Evolutionary conservation across 1,140 invertebrate genomes (phyloP), one percentile per base, ranked within the genome.

Genomic region (Thaumatotibia leucotreta): DNA sequence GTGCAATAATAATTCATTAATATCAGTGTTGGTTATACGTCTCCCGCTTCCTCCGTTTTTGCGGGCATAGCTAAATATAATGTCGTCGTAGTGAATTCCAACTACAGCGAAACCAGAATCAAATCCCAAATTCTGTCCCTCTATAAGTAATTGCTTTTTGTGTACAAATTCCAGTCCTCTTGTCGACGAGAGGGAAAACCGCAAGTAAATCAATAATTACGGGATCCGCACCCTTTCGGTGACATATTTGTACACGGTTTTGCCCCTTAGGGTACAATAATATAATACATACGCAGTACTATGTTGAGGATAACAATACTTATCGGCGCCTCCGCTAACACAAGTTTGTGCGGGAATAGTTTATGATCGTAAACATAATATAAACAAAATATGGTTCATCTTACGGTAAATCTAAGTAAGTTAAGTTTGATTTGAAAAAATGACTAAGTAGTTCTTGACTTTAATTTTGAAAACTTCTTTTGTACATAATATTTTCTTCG

Each of bases 151-250:
- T 58, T 58, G 27, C 52, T 58, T 58, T 58, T 58, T 58, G 52
- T 58, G 24, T 58, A 58, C 52, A 58, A 58, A 58, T 58, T 58
- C 52, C 52, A 14, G n/a, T 10, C 23, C 52, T 11, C 27, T 52
- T 9, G 50, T 14, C 23, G 52, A 45, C 24, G 52, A 58, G 52
- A 58, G 52, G 52, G 52, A 58, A 58, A 58, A 58, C 52, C 52
- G 52, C 52, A 17, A 58, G 52, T 58, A 58, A 58, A 58, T 58
- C 52, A 58, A 58, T 58, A 58, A 58, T 58, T 58, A 58, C 24
- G 52, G 52, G 24, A n/a, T 27, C 11, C 52, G 27, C 52, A 31
- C 52, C 52, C 52, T 58, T 58, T 20, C 14, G 24, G 52, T 58
- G n/a, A 58, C 52, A 58, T 58, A 58, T 58, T 58, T 58, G 52